Evolutionary conservation across 2,888 invertebrate species (phyloP), one percentile per base, ranked within the genome.

Genomic region (Drosophila melanosoma): DNA sequence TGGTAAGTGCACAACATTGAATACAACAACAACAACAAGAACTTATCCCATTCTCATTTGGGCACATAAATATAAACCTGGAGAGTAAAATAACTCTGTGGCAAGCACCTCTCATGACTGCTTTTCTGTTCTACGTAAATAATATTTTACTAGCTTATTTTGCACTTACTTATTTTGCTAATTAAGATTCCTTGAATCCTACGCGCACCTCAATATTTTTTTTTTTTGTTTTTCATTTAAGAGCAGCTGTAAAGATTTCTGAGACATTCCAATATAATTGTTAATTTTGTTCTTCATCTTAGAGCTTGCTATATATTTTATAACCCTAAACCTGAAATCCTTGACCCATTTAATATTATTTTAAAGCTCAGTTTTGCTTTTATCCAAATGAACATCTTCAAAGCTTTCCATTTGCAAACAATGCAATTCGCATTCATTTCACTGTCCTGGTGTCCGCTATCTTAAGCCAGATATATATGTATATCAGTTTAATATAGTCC

Each of bases 1-100:
- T 49, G 79, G 79, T 78, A 32, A 65, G 82, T 65, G n/a, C 11
- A 7, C 7, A 56, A 33, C 20, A 17, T 1, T 3, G 10, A n/a
- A 3, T 33, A 38, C 7, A n/a, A 20, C 3, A 42, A 20, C 3
- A 42, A 11, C 17, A 26, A 26, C 7, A 10, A 1, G 3, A 7
- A 23, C 23, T 4, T 23, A 8, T 15, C 45, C 23, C 45, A 15
- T 45, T 45, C 45, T 3, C 20, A 45, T 20, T 45, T 15, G 20
- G 20, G 15, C 20, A 23, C 3, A 23, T 23, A 23, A 7, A 3
- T 15, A 45, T 15, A 15, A 15, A 45, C 15, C 20, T 23, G 20
- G 15, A 45, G 12, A 20, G 20, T 42, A 11, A 42, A 42, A n/a
- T 42, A 42, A n/a, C 11, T 11, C 42, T 12, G 7, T 23, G 45